Conservation (phyloP, 2,888 invertebrate genomes). For the Ashinkailepas kermadecensis region DNA sequence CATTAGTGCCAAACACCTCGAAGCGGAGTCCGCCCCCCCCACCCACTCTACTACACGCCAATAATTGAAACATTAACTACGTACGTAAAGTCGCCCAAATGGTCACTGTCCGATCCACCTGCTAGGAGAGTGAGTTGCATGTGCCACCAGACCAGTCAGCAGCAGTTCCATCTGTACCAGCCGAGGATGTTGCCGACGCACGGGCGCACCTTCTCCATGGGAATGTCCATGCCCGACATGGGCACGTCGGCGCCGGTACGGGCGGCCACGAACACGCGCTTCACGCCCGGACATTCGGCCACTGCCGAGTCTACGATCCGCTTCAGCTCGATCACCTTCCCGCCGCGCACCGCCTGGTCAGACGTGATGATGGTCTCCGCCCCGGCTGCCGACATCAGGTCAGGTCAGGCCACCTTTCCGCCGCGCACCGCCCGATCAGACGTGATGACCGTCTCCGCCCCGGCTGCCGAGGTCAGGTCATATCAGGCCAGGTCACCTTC, state of each 20-base stretch:
- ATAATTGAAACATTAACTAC: too few species aligned
- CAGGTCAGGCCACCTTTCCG: background rate
- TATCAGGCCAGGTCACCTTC: too few species aligned
- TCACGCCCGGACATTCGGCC: conserved; percentile 41
- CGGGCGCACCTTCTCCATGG: conserved; percentile 40
- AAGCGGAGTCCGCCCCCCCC: too few species aligned
- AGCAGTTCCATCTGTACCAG: too few species aligned
- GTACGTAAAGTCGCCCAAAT: too few species aligned
- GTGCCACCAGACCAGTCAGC: background rate
- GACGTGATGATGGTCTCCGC: conserved; percentile 45
- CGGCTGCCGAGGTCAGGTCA: too few species aligned
- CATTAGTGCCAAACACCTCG: too few species aligned
- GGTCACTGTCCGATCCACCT: too few species aligned
- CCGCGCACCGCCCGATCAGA: background rate
- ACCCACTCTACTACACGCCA: too few species aligned
- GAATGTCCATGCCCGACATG: conserved; percentile 40
- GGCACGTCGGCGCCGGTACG: conserved; percentile 42
- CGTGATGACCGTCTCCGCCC: background rate
- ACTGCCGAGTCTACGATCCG: conserved; percentile 44
- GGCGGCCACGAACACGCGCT: conserved; percentile 43
- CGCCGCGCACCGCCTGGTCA: conserved; percentile 45
- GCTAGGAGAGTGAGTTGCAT: background rate
- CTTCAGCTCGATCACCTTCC: conserved; percentile 43
- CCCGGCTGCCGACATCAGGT: conserved; percentile 39
- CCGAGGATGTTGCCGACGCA: too few species aligned